Conservation (phyloP, 2,113 vertebrate species). For the Phodopus roborovskii region DNA sequence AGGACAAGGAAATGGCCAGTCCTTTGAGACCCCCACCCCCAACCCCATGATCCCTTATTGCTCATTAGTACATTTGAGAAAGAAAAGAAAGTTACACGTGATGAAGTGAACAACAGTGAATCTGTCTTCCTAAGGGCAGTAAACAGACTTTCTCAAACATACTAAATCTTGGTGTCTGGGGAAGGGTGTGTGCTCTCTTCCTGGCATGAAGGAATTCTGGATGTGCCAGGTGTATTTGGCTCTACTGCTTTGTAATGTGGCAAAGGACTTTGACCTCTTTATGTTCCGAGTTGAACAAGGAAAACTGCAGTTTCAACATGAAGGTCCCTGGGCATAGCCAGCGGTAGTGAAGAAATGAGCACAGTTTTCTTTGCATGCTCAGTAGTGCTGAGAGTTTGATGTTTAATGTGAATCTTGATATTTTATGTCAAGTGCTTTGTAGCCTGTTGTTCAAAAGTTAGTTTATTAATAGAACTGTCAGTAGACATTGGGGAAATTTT, state of each 20-base stretch:
- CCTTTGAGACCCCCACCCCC: constrained; percentile 31
- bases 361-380: background rate
- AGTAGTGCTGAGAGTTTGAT: background rate
- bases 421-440: constrained; percentile 26
- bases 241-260: constrained; percentile 52
- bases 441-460: constrained; percentile 63
- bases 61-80: constrained; percentile 32
- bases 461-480: constrained; percentile 80
- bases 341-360: background rate
- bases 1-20: constrained; percentile 4
- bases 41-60: background rate
- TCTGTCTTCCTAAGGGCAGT: constrained; percentile 26
- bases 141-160: constrained; percentile 32
- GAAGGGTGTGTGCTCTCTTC: background rate
- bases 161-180: background rate
- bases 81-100: constrained; percentile 40
- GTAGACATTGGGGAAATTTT: constrained; percentile 51
- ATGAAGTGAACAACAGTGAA: background rate
- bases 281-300: constrained; percentile 57
- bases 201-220: constrained; percentile 61
- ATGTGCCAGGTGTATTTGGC: constrained; percentile 60
- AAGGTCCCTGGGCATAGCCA: constrained; percentile 7
- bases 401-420: background rate
- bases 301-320: background rate
- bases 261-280: constrained; percentile 79